A percentile compares a stretch with the other conserved stretches of the same genome.
Evolutionary conservation across 2,113 vertebrate species (phyloP).

Genomic region (Amphilophus citrinellus): DNA sequence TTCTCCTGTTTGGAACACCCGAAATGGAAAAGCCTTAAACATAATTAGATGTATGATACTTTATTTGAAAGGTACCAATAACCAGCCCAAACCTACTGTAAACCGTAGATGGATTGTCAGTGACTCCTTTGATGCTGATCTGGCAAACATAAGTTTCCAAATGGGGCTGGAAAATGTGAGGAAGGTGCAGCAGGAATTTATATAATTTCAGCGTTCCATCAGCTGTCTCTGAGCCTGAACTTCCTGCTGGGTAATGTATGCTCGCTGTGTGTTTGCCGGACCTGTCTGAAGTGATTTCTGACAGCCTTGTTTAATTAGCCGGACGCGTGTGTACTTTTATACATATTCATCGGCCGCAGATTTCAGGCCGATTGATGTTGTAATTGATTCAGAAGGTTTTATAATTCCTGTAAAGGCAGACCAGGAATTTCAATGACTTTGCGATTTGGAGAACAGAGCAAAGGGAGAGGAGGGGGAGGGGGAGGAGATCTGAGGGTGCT

Average conservation of each 20-base stretch:
- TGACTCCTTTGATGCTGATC: not conserved
- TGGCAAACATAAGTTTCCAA: not conserved
- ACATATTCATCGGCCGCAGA: constrained; percentile 60
- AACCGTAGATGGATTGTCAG: too few species aligned
- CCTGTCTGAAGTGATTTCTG: constrained; percentile 60
- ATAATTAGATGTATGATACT: not conserved
- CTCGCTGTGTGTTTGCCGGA: constrained; percentile 42
- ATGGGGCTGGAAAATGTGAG: not conserved
- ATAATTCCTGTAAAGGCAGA: constrained; percentile 63
- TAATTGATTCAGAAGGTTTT: constrained; percentile 71
- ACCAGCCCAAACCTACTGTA: not conserved
- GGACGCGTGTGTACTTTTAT: constrained; percentile 51
- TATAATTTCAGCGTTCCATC: constrained; percentile 21
- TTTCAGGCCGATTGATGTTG: constrained; percentile 58
- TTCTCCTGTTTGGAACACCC: not conserved
- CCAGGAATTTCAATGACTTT: constrained; percentile 59
- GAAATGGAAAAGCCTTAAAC: not conserved
- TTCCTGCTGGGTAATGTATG: constrained; percentile 54
- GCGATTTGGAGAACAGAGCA: constrained; percentile 28
- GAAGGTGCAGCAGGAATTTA: not conserved
- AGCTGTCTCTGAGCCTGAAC: constrained; percentile 22
- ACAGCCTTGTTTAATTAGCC: constrained; percentile 64
- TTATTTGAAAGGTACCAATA: not conserved
- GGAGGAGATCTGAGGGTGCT: not conserved
- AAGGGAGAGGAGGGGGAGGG: not conserved